Evolutionary conservation across 2,888 invertebrate genomes (phyloP), one percentile per base, ranked within the genome.

Genomic region (Ochropleura leucogaster): DNA sequence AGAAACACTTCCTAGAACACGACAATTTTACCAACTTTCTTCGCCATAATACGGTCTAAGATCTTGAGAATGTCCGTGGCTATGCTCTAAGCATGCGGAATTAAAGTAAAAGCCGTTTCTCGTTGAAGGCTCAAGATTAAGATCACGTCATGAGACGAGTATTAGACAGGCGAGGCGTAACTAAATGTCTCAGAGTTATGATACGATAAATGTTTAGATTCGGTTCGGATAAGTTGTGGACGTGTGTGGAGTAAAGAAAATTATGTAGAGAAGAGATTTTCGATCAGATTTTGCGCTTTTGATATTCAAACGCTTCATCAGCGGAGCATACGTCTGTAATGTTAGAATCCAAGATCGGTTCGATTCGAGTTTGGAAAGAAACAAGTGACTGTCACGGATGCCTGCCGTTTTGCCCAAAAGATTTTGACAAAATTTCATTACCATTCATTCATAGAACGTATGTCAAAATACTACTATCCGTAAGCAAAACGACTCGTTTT

Each of bases 161-260:
- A 77, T 78, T 83, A 79, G 76, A 80, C 81, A 84, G 74, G 83
- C 75, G 79, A 80, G 82, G 80, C 85, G 82, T 88, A 81, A 78
- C 82, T 80, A 85, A 88, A 88, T 84, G 77, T 84, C 82, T 85
- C 75, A 81, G 82, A 87, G 73, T 85, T 82, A 74, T 70, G 74
- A 68, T 59, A 49, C 65, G 46, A 70, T 66, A 78, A 82, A 85
- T 72, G 77, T 73, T 80, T 71, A 75, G 72, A 82, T 79, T 66
- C 20, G 40, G 18, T 44, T 8, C 10, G 60, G 72, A 79, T 80
- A 76, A 72, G 71, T 60, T 40, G 16, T 1, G 20, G 18, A 14
- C 62, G 49, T 44, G 46, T 67, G 47, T 44, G 47, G 16, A 42
- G 46, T 75, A 12, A 46, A 44, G 18, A 40, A 69, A 59, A 57